Evolutionary conservation across 2,113 vertebrate genomes (phyloP), one percentile per base, ranked within the genome.

Genomic region (Marmota monax): DNA sequence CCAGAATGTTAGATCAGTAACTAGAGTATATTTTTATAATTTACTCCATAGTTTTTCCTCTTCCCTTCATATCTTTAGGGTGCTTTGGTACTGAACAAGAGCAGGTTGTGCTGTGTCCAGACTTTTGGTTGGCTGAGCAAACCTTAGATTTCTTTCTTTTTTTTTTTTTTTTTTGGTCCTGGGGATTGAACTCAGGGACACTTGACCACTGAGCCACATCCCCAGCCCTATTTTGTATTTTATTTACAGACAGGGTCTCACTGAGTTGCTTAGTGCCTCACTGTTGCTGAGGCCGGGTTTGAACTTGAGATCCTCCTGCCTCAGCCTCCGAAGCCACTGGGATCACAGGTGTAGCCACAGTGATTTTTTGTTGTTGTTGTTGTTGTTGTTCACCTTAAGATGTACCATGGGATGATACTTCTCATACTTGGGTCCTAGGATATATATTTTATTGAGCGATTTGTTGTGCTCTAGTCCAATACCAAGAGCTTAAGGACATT

Each of bases 1-100:
- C 80, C 5, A 1, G 65, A 39, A 80, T 13, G 25, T 76, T 58
- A 53, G 42, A 72, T 72, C 65, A 61, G 92, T n/a, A 90, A 79
- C 45, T 51, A 32, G 63, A 72, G 14, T 82, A 42, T 69, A 53
- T 61, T 95, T 97, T 93, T 86, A 78, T 76, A 86, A 86, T 96
- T 93, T 91, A 29, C 45, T 93, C 51, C 27, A 29, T 61, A 39
- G 6, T 45, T 65, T 80, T 84, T 80, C 84, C 84, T 23, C 16
- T 72, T 80, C 20, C 86, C 9, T 89, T 76, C 53, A 5, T 61
- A 25, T 72, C 22, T 87, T 84, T 32, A 48, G 37, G 27, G 22
- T 65, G 22, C 83, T 76, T 10, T 34, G 22, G n/a, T 72, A 94
- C 4, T 70, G 42, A 16, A 69, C 25, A 27, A 63, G 61, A 48